phyloP scores from a whole-genome alignment of 53 echinoderm and acorn worm species.

The Pentamera pediparva region DNA sequence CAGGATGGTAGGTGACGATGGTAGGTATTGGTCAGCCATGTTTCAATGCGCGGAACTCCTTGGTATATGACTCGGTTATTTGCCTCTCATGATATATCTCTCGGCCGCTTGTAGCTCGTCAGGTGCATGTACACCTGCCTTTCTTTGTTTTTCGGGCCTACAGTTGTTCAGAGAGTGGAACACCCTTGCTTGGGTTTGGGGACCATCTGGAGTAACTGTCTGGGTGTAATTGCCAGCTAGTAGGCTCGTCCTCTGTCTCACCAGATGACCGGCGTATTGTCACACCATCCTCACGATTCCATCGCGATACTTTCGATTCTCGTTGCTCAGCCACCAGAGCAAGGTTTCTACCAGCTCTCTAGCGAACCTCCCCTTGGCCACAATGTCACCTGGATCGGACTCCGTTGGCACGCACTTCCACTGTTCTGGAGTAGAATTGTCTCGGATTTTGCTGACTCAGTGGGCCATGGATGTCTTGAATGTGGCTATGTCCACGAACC shows the following conservation, averaged over 20 bases:
- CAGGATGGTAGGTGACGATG: neutral
- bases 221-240: neutral
- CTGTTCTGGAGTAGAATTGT: neutral
- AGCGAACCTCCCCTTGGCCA: neutral
- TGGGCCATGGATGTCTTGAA: constrained; percentile 12
- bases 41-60: neutral
- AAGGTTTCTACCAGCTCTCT: neutral
- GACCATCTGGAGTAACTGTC: constrained; percentile 10
- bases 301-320: neutral
- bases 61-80: neutral
- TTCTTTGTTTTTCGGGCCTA: neutral
- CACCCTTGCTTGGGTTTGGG: neutral
- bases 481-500: constrained; percentile 3
- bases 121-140: neutral
- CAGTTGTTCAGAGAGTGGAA: constrained; percentile 23
- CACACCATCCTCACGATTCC: neutral
- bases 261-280: neutral
- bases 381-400: neutral
- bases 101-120: constrained; percentile 5
- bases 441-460: neutral
- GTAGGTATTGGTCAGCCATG: neutral
- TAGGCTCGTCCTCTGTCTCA: neutral
- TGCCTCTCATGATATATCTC: neutral
- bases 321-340: neutral
- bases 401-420: constrained; percentile 1